These are phyloP conservation scores for Enteromius mattozi DNA, from an alignment of 2,797 vertebrate genomes.

Conservation along the genomic window DNA sequence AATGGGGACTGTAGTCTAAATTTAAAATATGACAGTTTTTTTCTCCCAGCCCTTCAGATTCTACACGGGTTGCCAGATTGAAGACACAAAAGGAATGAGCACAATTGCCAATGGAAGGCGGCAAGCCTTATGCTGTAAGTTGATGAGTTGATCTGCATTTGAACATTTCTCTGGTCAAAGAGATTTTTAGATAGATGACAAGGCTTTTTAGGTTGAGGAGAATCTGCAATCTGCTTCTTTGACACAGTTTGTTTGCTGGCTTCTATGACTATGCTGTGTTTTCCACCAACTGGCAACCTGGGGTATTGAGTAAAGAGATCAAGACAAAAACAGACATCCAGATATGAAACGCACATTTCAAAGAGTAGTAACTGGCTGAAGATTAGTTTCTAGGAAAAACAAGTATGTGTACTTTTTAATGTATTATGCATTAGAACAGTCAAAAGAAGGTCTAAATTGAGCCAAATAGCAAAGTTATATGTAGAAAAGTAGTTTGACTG, in stretches of 20 bases:
- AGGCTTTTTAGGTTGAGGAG: not conserved
- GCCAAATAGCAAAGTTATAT: not conserved
- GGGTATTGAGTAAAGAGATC: not conserved
- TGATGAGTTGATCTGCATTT: not conserved
- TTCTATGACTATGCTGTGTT: not conserved
- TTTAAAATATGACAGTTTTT: not conserved
- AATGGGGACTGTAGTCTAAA: not conserved
- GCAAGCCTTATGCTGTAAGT: not conserved
- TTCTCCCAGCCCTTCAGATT: not conserved
- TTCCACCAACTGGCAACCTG: not conserved
- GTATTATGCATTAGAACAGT: not conserved
- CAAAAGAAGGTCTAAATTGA: not conserved
- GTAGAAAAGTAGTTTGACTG: not conserved
- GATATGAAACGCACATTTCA: not conserved
- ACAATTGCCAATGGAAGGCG: not conserved
- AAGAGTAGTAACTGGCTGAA: not conserved
- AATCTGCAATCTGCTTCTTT: not conserved
- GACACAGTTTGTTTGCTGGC: not conserved
- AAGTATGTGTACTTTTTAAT: not conserved
- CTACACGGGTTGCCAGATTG: not conserved
- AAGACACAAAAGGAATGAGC: not conserved
- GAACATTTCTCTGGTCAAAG: not conserved
- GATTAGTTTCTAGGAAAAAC: not conserved
- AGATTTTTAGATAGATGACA: not conserved
- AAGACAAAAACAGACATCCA: not conserved